A percentile compares a stretch with the other conserved stretches of the same genome.
phyloP scores from a whole-genome alignment of 2,113 vertebrate genomes.

The Petrocephalus zakoni region DNA sequence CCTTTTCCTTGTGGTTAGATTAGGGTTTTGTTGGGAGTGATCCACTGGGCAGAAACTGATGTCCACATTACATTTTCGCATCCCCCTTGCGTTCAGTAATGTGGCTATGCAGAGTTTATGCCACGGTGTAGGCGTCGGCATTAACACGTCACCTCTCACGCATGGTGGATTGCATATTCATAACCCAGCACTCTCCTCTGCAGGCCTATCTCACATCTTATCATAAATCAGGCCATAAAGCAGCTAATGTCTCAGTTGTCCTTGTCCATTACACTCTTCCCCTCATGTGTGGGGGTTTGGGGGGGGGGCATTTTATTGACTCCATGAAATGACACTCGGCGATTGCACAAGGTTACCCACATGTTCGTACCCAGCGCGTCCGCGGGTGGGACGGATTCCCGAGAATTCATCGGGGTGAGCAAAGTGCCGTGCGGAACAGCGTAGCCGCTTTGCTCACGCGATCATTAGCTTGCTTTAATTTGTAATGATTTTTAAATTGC shows the following conservation, averaged over 20 bases:
- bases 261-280: not conserved
- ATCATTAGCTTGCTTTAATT: slow-evolving; percentile 57
- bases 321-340: not conserved
- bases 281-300: not conserved
- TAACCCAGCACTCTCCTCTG: slow-evolving; percentile 1
- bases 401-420: not conserved
- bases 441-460: not conserved
- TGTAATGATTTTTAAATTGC: slow-evolving; percentile 49
- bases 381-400: not conserved
- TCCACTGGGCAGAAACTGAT: not conserved
- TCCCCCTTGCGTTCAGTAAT: not conserved
- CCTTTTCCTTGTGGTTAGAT: not conserved
- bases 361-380: not conserved
- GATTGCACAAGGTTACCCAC: not conserved
- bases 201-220: not conserved
- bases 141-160: not conserved
- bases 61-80: not conserved
- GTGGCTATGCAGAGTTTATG: too few species aligned
- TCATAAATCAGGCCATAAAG: slow-evolving; percentile 9
- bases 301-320: not conserved
- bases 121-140: not conserved
- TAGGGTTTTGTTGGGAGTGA: not conserved
- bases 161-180: slow-evolving; percentile 15
- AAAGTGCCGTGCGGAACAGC: not conserved
- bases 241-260: not conserved